Evolutionary conservation across 2,797 vertebrate species (phyloP), one percentile per base, ranked within the genome.

Genomic region (Hippoglossus hippoglossus): DNA sequence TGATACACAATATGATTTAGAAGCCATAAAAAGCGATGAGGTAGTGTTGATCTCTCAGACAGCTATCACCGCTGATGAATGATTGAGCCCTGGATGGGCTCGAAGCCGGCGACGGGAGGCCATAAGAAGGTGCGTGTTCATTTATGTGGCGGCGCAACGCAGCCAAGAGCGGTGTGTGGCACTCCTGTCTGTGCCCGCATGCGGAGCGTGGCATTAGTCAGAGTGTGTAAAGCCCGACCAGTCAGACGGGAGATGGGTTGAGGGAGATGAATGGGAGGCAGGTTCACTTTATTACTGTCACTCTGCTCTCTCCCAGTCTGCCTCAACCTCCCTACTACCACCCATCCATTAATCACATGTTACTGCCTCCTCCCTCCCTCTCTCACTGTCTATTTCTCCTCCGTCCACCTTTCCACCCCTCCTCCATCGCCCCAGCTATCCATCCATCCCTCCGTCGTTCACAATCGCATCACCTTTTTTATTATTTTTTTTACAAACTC

Each of bases 231-330:
- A 90, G 88, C 86, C 89, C 89, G 83, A 86, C 85, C 90, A 91
- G 88, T 91, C 87, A 88, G 88, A 88, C 72, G 72, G 87, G 81
- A 92, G 92, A 93, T 83, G 90, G 92, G 90, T 82, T 92, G 91
- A 93, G 89, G 90, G 91, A 94, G 93, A 94, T 91, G 91, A 93
- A 94, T 93, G 90, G 91, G 87, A 90, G 86, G 91, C 91, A 91
- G 90, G 88, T 91, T 91, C 90, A 92, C 92, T 93, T 93, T 94
- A 93, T 94, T 93, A 94, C 91, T 92, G 93, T 94, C 93, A 94
- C 92, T 93, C 92, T 83, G 87, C 89, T 92, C 92, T 91, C 89
- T 88, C 88, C 88, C 87, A 91, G 90, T 91, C 91, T 91, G 87
- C 90, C 88, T 92, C 91, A 90, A 92, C 91, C 90, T 93, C 90